Percentiles rank a stretch among this genome's conserved stretches.
These are phyloP conservation scores for Ericerus pela DNA, from an alignment of 1,140 invertebrate genomes.

Conservation along the genomic window DNA sequence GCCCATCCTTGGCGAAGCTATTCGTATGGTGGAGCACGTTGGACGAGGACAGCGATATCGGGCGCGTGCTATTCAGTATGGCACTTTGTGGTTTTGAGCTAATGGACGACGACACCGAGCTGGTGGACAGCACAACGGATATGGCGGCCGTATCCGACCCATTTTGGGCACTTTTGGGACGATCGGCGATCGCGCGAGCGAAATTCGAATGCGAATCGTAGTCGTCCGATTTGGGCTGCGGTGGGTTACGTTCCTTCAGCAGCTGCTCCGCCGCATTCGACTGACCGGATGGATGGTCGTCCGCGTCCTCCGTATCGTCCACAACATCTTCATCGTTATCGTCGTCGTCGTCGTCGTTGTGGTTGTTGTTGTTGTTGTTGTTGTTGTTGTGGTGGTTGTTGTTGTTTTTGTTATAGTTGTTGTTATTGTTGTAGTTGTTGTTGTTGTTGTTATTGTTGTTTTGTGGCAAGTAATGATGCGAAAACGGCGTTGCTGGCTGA, in stretches of 20 bases:
- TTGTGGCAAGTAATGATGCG: too few relatives aligned
- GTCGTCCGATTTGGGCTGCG: neutral
- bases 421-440: too few relatives aligned
- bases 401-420: too few relatives aligned
- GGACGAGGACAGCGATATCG: neutral
- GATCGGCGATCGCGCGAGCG: neutral
- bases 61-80: neutral
- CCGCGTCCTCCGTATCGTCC: too few relatives aligned
- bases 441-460: too few relatives aligned
- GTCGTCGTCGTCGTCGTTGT: too few relatives aligned
- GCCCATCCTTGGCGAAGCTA: neutral
- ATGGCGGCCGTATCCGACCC: neutral
- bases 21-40: neutral
- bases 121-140: neutral
- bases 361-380: too few relatives aligned
- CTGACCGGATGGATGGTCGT: too few relatives aligned
- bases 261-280: neutral
- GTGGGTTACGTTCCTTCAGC: neutral
- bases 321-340: too few relatives aligned
- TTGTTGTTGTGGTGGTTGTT: too few relatives aligned
- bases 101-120: neutral
- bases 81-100: constrained; percentile 5
- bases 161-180: neutral
- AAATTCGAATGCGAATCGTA: neutral
- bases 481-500: too few relatives aligned